Conservation (phyloP, 2,797 vertebrate species). For the Platalea minor region DNA sequence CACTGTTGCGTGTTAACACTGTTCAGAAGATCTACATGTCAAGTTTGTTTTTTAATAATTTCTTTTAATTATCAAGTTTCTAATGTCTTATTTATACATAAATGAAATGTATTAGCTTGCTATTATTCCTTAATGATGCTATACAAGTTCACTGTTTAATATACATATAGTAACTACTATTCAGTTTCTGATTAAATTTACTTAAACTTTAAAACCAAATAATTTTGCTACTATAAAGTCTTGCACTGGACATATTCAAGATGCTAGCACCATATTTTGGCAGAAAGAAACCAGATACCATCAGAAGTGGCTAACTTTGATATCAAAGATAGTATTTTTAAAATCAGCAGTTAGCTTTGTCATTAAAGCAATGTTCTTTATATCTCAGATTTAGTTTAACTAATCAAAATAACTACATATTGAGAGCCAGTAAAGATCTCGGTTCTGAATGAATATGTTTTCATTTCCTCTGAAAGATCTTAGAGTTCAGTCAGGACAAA, state of each 20-base stretch:
- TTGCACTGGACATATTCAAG: conserved; percentile 77
- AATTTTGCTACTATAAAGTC: conserved; percentile 80
- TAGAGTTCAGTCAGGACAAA: conserved; percentile 43
- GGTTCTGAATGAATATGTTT: conserved; percentile 37
- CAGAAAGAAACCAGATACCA: conserved; percentile 36
- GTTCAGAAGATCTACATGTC: conserved; percentile 70
- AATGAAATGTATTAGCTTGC: conserved; percentile 68
- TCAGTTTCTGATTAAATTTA: conserved; percentile 71
- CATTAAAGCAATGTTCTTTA: conserved; percentile 27
- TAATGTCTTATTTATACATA: conserved; percentile 74
- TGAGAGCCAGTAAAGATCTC: conserved; percentile 34
- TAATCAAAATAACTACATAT: not conserved
- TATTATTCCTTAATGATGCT: conserved; percentile 59
- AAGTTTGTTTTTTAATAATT: conserved; percentile 68
- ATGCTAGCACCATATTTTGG: conserved; percentile 56
- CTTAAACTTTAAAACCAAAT: conserved; percentile 76
- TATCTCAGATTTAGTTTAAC: conserved; percentile 61
- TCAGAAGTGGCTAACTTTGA: conserved; percentile 57
- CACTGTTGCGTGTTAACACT: conserved; percentile 76
- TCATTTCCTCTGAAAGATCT: conserved; percentile 35
- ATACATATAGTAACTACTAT: conserved; percentile 59
- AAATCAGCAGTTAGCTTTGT: conserved; percentile 59
- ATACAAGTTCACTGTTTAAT: conserved; percentile 57
- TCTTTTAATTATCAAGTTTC: conserved; percentile 62
- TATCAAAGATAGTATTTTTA: conserved; percentile 63